phyloP scores from a whole-genome alignment of 35 echinoderm and acorn worm genomes.

The Acanthaster planci region DNA sequence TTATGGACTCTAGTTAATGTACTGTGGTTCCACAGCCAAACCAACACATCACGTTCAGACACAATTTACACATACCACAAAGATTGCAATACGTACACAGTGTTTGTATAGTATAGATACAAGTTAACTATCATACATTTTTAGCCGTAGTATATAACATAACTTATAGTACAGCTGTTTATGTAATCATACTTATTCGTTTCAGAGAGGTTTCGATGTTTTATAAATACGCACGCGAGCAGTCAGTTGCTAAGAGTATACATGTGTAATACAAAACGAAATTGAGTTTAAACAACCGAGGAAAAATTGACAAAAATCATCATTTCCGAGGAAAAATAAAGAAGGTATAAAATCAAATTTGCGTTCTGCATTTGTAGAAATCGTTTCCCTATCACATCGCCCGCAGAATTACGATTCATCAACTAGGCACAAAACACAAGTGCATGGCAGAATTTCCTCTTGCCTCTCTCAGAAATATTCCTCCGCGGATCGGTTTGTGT shows the following conservation, averaged over 20 bases:
- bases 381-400: not conserved
- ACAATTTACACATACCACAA: not conserved
- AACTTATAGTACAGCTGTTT: not conserved
- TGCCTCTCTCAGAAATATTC: not conserved
- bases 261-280: slow-evolving; percentile 17
- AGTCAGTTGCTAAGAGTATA: not conserved
- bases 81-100: not conserved
- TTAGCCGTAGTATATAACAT: not conserved
- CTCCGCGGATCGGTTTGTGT: not conserved
- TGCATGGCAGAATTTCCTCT: not conserved
- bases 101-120: slow-evolving; percentile 13
- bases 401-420: too few species aligned
- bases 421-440: not conserved
- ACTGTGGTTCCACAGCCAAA: too few species aligned
- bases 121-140: slow-evolving; percentile 18
- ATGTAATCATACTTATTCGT: not conserved
- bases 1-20: too few species aligned
- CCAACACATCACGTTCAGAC: too few species aligned
- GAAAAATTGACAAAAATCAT: not conserved
- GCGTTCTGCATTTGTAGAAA: not conserved
- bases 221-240: not conserved
- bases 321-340: not conserved
- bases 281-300: not conserved
- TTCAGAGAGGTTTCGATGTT: not conserved
- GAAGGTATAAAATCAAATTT: not conserved